Evolutionary conservation across 2,797 vertebrate species (phyloP).

Genomic region (Etheostoma nigrum): DNA sequence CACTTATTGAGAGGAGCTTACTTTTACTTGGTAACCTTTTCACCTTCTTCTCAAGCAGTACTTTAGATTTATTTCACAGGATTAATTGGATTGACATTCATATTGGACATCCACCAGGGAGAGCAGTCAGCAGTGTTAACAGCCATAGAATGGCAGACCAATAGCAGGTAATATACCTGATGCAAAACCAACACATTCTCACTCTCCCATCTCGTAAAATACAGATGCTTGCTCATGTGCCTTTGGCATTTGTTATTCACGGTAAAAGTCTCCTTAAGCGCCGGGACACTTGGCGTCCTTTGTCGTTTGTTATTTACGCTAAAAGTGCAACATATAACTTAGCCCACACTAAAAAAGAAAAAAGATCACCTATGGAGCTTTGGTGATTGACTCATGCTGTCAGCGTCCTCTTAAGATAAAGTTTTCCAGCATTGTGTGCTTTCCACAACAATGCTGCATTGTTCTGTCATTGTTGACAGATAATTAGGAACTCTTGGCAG

Average conservation of each 20-base stretch:
- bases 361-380: neutral
- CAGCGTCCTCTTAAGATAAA: conserved; percentile 22
- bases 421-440: conserved; percentile 10
- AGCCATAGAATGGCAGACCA: conserved; percentile 1
- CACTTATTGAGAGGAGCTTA: neutral
- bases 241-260: too few species aligned
- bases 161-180: neutral
- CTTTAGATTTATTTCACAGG: conserved; percentile 37
- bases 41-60: neutral
- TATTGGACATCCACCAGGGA: conserved; percentile 9
- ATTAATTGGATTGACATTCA: conserved; percentile 44
- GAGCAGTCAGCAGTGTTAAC: conserved; percentile 34
- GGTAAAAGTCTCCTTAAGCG: too few species aligned
- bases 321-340: too few species aligned
- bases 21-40: neutral
- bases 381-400: conserved; percentile 21
- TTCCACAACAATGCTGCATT: conserved; percentile 18
- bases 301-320: too few species aligned
- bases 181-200: neutral
- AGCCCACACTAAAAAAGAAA: too few species aligned
- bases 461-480: conserved; percentile 31
- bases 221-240: too few species aligned
- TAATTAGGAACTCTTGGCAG: conserved; percentile 50
- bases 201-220: too few species aligned
- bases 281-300: too few species aligned